Base-by-base conservation (phyloP, 2,797 vertebrate genomes). In the Gadopsis marmoratus region DNA sequence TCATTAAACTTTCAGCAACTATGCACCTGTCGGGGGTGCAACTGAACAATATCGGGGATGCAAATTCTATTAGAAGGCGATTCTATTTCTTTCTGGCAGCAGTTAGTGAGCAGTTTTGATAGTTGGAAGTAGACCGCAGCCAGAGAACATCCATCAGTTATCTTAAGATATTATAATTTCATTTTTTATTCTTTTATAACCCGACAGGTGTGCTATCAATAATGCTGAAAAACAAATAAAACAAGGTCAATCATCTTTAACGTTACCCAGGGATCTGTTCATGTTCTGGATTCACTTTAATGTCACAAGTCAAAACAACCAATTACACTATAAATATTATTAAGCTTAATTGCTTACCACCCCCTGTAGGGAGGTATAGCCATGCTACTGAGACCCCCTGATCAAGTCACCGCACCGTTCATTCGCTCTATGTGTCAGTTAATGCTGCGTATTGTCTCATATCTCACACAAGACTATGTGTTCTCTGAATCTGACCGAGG, bases 1-100 rank as follows among this genome's bases (percentile, higher is more conserved):
- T 91, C 91, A 96, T 95, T 93, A 96, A 96, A 93, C 87, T 94
- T 96, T 95, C 92, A 96, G 63, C 66, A 92, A 83, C 60, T 68
- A 73, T 71, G 86, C 74, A 83, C 87, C 87, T 89, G 87, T 89
- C 86, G 85, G 86, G 83, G 84, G 71, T 82, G 86, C 83, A 78
- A 77, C 65, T 51, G 43, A 43, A 89, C 86, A 87, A 84, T 85
- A 89, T 77, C 79, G 63, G 72, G 89, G 76, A 55, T 62, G n/a
- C n/a, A n/a, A n/a, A n/a, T n/a, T n/a, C n/a, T n/a, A n/a, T n/a
- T n/a, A n/a, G n/a, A n/a, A n/a, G n/a, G n/a, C n/a, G n/a, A n/a
- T n/a, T n/a, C n/a, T n/a, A n/a, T n/a, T 59, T 43, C 41, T 81
- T 67, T 74, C 79, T 81, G 69, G 62, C 60, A 59, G 58, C 58